Evolutionary conservation across 2,888 invertebrate species (phyloP), one percentile per base, ranked within the genome.

Genomic region (Tortricodes alternella): DNA sequence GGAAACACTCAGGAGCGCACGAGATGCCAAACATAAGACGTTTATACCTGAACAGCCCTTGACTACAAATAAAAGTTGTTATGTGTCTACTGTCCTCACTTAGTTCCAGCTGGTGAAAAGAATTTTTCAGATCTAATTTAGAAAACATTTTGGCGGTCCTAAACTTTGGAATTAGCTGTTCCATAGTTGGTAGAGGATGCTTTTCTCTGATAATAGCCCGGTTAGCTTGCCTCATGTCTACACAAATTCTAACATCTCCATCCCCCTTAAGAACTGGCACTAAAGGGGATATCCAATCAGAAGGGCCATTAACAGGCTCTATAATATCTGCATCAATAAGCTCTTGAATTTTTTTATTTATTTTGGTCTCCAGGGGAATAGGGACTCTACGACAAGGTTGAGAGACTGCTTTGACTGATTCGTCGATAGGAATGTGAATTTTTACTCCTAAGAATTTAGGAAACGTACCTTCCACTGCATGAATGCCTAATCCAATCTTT

Each of bases 331-430:
- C 21, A 11, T 9, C 13, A 1, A 50, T 6, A 5, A 50, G 21
- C 13, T 39, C 49, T 0, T 50, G 8, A 13, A 50, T 29, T 29
- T 50, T 50, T 1, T 39, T 35, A 3, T 50, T 15, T 1, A 50
- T 34, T 13, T 49, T 38, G 7, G 19, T 8, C 13, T 48, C 38
- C n/a, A 49, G 11, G 4, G 49, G 48, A 2, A 48, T 21, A 16
- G 37, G 48, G 3, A 48, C 32, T 11, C 48, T 37, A 16, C 46
- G 13, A 19, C 16, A 18, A 7, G 32, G 32, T 23, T 48, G 46
- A 23, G 35, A 48, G 3, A 48, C 15, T 15, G 37, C 13, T 6
- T 13, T 2, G 2, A 37, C 15, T 1, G 37, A 0, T n/a, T 15
- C 2, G 9, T 48, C 37, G 6, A 48, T 48, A 1, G 35, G 46